Conservation (phyloP, 2,888 invertebrate species). For the Protonemura montana region DNA sequence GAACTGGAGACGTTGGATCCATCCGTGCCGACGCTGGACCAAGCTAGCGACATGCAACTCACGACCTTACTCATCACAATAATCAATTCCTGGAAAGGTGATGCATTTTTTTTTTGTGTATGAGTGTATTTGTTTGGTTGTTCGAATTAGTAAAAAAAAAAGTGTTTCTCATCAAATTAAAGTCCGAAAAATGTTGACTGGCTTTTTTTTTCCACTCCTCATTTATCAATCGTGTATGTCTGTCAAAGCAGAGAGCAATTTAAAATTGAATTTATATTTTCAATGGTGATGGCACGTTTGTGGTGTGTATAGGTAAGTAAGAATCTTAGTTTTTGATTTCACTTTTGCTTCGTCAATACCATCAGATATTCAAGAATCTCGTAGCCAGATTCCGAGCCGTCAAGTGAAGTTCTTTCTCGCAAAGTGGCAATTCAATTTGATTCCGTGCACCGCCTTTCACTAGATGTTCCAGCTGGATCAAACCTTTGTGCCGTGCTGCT, state of each 20-base stretch:
- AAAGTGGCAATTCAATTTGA: not conserved
- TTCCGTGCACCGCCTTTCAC: not conserved
- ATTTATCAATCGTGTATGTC: not conserved
- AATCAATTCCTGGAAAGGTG: not conserved
- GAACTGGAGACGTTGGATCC: not conserved
- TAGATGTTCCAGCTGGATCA: not conserved
- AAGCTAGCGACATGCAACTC: not conserved
- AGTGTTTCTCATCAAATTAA: not conserved
- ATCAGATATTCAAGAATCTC: not conserved
- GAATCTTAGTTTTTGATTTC: not conserved
- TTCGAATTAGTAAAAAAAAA: not conserved
- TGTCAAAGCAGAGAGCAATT: not conserved
- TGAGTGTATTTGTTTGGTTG: not conserved
- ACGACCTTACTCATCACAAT: not conserved
- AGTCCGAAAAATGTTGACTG: not conserved
- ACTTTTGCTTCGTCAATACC: not conserved
- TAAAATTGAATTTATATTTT: not conserved
- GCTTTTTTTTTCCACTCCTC: not conserved
- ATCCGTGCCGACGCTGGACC: not conserved
- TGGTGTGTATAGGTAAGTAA: not conserved
- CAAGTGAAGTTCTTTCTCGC: not conserved
- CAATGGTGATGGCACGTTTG: not conserved
- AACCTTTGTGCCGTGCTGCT: not conserved
- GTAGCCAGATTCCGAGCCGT: not conserved
- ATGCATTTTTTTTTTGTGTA: not conserved